Conservation (phyloP, 2,888 invertebrate species). For the Morpho helenor region DNA sequence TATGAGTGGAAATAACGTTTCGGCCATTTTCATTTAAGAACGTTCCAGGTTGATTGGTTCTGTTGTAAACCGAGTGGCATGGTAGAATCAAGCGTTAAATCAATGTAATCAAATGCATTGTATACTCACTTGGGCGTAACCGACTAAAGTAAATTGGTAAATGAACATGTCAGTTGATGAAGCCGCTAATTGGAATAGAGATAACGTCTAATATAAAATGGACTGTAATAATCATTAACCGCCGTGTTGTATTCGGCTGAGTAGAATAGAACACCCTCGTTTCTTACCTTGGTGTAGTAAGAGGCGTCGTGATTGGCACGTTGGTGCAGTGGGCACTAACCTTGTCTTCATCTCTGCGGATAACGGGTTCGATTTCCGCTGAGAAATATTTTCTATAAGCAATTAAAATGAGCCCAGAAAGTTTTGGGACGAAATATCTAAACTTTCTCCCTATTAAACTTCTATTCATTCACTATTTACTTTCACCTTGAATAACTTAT, state of each 20-base stretch:
- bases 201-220: background rate
- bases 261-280: too few relatives aligned
- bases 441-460: too few relatives aligned
- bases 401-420: too few relatives aligned
- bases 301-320: too few relatives aligned
- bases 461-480: too few relatives aligned
- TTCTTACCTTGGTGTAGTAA: too few relatives aligned
- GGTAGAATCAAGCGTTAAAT: conserved; percentile 20
- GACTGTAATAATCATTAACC: background rate
- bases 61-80: conserved; percentile 4
- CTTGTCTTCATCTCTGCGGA: too few relatives aligned
- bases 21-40: conserved; percentile 1
- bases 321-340: too few relatives aligned
- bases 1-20: background rate
- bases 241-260: background rate
- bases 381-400: too few relatives aligned
- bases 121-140: conserved; percentile 15
- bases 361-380: too few relatives aligned
- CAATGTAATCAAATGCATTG: conserved; percentile 25
- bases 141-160: conserved; percentile 21
- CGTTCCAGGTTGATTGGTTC: background rate
- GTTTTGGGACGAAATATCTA: too few relatives aligned
- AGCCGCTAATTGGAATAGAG: conserved; percentile 13
- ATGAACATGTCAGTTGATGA: conserved; percentile 21
- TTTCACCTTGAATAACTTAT: too few relatives aligned